A percentile compares a stretch with the other conserved stretches of the same genome.
These are phyloP conservation scores for Calameuta pallipes DNA, from an alignment of 2,888 invertebrate genomes.

Conservation along the genomic window DNA sequence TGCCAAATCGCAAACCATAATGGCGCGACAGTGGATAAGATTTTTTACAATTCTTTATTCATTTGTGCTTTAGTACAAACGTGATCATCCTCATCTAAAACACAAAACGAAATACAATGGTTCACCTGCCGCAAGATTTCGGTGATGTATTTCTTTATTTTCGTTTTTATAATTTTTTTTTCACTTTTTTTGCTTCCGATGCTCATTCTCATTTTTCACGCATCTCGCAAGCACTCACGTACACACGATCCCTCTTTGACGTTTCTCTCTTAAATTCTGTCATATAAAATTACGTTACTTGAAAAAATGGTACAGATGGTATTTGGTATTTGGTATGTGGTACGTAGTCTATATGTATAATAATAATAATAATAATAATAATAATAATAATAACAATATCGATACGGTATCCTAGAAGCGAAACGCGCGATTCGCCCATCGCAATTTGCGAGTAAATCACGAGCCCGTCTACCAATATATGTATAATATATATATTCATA, in stretches of 20 bases:
- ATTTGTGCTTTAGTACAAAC: conserved; percentile 57
- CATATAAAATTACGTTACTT: conserved; percentile 56
- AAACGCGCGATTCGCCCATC: conserved; percentile 6
- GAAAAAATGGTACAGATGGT: conserved; percentile 46
- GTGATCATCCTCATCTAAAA: conserved; percentile 40
- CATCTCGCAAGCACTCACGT: conserved; percentile 21
- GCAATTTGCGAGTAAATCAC: not conserved
- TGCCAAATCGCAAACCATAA: not conserved
- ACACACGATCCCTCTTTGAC: conserved; percentile 26
- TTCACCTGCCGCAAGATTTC: conserved; percentile 3
- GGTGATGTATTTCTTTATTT: not conserved
- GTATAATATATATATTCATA: not conserved
- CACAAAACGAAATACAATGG: conserved; percentile 35
- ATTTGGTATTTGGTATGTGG: conserved; percentile 30
- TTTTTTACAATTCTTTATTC: conserved; percentile 54
- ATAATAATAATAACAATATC: conserved; percentile 25
- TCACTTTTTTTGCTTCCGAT: conserved; percentile 15
- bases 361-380: conserved; percentile 28
- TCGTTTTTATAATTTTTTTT: not conserved
- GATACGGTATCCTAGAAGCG: conserved; percentile 11
- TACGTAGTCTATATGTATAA: conserved; percentile 17
- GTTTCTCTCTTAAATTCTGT: not conserved
- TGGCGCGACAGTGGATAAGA: not conserved
- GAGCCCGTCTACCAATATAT: not conserved
- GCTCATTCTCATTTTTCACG: conserved; percentile 18